Base-by-base conservation (phyloP, 2,797 vertebrate genomes). In the Periparus ater region DNA sequence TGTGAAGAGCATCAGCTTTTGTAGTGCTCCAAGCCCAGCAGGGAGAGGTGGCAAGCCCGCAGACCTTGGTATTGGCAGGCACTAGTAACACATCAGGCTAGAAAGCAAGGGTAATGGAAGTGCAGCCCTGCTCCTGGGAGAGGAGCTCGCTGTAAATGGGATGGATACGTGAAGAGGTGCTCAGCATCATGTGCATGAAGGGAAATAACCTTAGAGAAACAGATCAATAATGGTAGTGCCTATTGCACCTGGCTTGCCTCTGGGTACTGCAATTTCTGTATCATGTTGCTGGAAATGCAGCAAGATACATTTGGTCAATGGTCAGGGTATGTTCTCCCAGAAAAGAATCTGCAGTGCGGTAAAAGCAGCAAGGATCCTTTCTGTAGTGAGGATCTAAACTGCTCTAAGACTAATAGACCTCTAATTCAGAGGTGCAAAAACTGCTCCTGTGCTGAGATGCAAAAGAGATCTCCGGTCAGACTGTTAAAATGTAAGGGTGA, bases 1-100 rank as follows among this genome's bases (percentile, higher is more conserved):
- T n/a, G 9, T 50, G 45, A 89, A 71, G 11, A 71, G 17, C 21
- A 76, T n/a, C 40, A 34, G 45, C 32, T 83, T 85, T 74, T 83
- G 25, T 2, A 70, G 36, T 32, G 65, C 53, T 80, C 44, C 0
- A 5, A n/a, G 60, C 22, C 80, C n/a, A 44, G 42, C 25, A 66
- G 25, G 48, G 36, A 66, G 66, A 45, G 11, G 15, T 21, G 29
- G 26, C 50, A 85, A 60, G 42, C 17, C 42, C 0, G 0, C 19
- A 78, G 34, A 58, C 7, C 50, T 78, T 30, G 17, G 14, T 34
- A 53, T 2, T 58, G 29, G 34, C 42, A 89, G 65, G 65, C 27
- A 47, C 38, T 40, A 50, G 20, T 30, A 85, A 61, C 13, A 18
- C 0, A 0, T 54, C 73, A 66, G 48, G 32, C 42, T 71, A 23